Conservation (phyloP, 2,113 vertebrate genomes). For the Helogale parvula region DNA sequence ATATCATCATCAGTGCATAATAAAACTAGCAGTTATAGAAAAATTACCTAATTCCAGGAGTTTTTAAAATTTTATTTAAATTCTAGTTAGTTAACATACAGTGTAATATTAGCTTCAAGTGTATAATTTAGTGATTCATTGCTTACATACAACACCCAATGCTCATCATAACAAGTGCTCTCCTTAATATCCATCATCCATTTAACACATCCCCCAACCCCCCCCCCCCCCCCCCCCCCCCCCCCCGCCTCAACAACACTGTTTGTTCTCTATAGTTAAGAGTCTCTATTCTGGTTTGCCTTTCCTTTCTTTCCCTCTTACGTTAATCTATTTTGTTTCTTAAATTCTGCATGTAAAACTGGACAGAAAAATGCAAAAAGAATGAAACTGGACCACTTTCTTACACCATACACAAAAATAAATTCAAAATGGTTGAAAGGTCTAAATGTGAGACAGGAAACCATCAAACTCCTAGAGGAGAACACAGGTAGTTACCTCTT, state of each 20-base stretch:
- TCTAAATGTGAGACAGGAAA: not conserved
- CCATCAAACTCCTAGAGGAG: not conserved
- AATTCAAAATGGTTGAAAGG: not conserved
- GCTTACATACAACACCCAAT: not conserved
- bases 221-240: too few relatives aligned
- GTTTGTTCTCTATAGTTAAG: not conserved
- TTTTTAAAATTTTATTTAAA: not conserved
- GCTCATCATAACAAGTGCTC: not conserved
- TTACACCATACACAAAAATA: not conserved
- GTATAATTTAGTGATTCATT: not conserved
- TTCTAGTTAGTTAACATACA: not conserved
- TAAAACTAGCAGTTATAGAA: not conserved
- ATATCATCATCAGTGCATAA: not conserved
- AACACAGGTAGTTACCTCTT: not conserved
- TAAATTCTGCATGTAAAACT: not conserved
- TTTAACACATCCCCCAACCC: not conserved
- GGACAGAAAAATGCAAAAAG: not conserved
- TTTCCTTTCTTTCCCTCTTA: not conserved
- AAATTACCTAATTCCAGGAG: not conserved
- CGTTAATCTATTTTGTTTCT: not conserved
- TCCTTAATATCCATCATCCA: not conserved
- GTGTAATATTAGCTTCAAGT: not conserved
- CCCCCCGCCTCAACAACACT: not conserved
- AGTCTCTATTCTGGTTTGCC: not conserved
- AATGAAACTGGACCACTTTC: not conserved